These are phyloP conservation scores for Leucania comma DNA, from an alignment of 2,888 invertebrate species.

Conservation along the genomic window DNA sequence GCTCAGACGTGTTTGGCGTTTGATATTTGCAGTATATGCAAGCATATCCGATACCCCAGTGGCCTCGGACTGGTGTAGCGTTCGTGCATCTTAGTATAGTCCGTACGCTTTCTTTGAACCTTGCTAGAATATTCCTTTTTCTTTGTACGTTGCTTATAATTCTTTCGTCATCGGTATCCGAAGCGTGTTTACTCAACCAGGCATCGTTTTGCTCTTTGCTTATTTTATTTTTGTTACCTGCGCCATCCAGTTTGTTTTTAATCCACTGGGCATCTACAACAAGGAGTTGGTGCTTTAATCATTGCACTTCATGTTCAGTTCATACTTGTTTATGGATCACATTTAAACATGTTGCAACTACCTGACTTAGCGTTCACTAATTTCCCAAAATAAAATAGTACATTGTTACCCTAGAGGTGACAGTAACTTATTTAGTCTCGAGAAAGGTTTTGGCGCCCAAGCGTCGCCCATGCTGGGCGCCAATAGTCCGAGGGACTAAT, in stretches of 20 bases:
- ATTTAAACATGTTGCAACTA: background rate
- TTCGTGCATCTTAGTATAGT: constrained; percentile 67
- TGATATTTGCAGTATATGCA: constrained; percentile 75
- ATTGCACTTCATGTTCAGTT: constrained; percentile 25
- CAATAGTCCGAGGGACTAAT: no score
- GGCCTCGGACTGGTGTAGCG: constrained; percentile 76
- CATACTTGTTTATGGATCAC: background rate
- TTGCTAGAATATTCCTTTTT: constrained; percentile 19
- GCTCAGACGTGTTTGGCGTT: constrained; percentile 65
- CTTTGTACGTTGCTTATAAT: background rate
- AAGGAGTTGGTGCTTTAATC: constrained; percentile 57
- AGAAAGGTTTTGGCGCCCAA: no score
- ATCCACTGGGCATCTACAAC: constrained; percentile 55
- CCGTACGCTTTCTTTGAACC: constrained; percentile 53
- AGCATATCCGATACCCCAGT: constrained; percentile 73
- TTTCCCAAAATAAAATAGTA: no score
- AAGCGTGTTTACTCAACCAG: constrained; percentile 3
- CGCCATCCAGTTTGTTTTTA: constrained; percentile 19
- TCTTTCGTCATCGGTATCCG: background rate
- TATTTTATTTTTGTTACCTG: background rate
- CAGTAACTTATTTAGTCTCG: no score
- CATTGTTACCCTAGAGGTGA: no score
- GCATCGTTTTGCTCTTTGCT: background rate
- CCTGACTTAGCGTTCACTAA: background rate
- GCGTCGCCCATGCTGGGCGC: no score